Base-by-base conservation (phyloP, 2,113 vertebrate genomes). In the Mesocricetus auratus region DNA sequence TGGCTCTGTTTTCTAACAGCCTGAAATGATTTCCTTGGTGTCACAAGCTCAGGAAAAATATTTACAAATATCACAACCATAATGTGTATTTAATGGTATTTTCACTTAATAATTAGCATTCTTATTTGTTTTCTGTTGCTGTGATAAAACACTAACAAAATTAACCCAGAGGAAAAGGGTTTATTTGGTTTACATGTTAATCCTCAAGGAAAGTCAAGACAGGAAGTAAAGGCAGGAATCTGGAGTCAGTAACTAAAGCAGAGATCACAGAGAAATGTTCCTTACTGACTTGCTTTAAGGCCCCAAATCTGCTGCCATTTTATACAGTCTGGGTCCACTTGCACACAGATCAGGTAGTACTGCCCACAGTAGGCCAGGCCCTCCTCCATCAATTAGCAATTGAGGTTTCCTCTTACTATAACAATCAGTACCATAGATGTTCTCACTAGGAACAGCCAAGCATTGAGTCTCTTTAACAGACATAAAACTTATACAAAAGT, bases 71-170 rank as follows among this genome's bases (percentile, higher is more conserved):
- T 64, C 22, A 92, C 29, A 81, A 39, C 5, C 36, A 56, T 62
- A 88, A 74, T 92, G n/a, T 53, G 33, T 33, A 66, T 56, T 90
- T 90, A 87, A 92, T 58, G 47, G 78, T 26, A 94, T 91, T 94
- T 95, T 92, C 24, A 77, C 24, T 62, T 93, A 77, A 53, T 83
- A 74, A 62, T 92, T 74, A 82, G 22, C 77, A 26, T 15, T 93
- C 56, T 83, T 64, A 15, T 19, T 45, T 42, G n/a, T 42, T 42
- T 85, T 45, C 58, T 31, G n/a, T 62, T 39, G 39, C 39, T 42
- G 56, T 62, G 12, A n/a, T 82, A 24, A 60, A 62, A 62, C 6
- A 82, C 12, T 39, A 83, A 42, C 26, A 13, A 42, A 83, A 42
- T 16, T n/a, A 64, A 62, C 81, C 5, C 39, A 3, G 13, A 83